Evolutionary conservation across 2,113 vertebrate species (phyloP), one percentile per base, ranked within the genome.

Genomic region (Sakesphorus luctuosus): DNA sequence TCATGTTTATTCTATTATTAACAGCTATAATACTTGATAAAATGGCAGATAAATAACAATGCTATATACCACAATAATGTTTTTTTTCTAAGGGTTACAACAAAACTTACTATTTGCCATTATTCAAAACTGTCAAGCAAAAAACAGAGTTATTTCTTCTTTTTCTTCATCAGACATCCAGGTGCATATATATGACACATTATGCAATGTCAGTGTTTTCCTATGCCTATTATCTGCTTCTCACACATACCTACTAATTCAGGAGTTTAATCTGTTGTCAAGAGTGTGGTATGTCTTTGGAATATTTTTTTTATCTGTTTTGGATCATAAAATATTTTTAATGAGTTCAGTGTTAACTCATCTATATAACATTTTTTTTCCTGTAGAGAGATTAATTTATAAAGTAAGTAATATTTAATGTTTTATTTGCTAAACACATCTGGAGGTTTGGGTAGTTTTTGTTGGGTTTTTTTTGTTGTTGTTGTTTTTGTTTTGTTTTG

Each of bases 81-180:
- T 35, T 78, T 89, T 89, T 82, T 91, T 66, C 25, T 79, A 40
- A 53, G 23, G 13, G 65, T 91, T 71, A 65, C 20, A 79, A 43
- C 0, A 73, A 17, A 89, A 55, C 10, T 26, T 44, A 44, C 3
- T 20, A 43, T 67, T 82, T 87, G n/a, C 2, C 18, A 76, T 81
- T 82, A 82, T 26, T 79, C 18, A 79, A 38, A 68, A 78, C 7
- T 56, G 20, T 58, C 38, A 73, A 84, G 20, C 7, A 75, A 89
- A 47, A 93, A 88, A 59, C 1, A 46, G 13, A 35, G 8, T 3
- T 72, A 67, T 84, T 82, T 62, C 18, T 55, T 44, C 5, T 44
- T 82, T 47, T 71, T 33, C 18, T 63, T n/a, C 2, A 40, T 47
- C 26, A 77, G 43, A 46, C 20, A 0, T 66, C 85, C 21, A 47